Base-by-base conservation (phyloP, 1,140 invertebrate species). In the Melanaphis sacchari region DNA sequence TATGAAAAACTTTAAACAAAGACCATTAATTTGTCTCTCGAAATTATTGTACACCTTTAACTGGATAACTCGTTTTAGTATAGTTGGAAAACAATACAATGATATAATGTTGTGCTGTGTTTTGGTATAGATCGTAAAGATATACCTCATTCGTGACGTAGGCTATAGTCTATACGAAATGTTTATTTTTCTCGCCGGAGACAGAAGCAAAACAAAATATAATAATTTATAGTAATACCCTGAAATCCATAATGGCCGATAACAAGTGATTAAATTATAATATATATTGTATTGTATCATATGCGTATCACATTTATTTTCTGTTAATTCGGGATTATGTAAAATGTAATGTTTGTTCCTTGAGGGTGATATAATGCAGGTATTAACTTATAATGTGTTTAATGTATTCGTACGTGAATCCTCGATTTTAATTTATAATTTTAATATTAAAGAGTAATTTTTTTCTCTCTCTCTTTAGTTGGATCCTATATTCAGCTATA, bases 351-450 rank as follows among this genome's bases (percentile, higher is more conserved):
- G n/a, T n/a, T 76, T 76, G 59, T 76, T 76, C 59, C 59, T 76
- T n/a, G 59, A 76, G 59, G n/a, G 59, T 76, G 59, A 76, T n/a
- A 76, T 76, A 76, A 76, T 76, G 59, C 31, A n/a, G 59, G 59
- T 76, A 76, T 76, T 76, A 76, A 76, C 59, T 76, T 76, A 76
- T 76, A 76, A 76, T 76, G 59, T 76, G 59, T 76, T 76, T 76
- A 36, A 76, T 76, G 15, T 76, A 76, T 76, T 76, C 59, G 15
- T n/a, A n/a, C 5, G 31, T n/a, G 31, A 76, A n/a, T 76, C n/a
- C 59, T n/a, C 21, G 59, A n/a, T 76, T 76, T 76, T n/a, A 76
- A 76, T 76, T 76, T 76, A 76, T 11, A n/a, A n/a, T n/a, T 66
- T 0, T 66, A n/a, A 66, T n/a, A n/a, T 76, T 76, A 31, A 66